A percentile compares a stretch with the other conserved stretches of the same genome.
Evolutionary conservation across 2,113 vertebrate genomes (phyloP).

Genomic region (Galbula dea): DNA sequence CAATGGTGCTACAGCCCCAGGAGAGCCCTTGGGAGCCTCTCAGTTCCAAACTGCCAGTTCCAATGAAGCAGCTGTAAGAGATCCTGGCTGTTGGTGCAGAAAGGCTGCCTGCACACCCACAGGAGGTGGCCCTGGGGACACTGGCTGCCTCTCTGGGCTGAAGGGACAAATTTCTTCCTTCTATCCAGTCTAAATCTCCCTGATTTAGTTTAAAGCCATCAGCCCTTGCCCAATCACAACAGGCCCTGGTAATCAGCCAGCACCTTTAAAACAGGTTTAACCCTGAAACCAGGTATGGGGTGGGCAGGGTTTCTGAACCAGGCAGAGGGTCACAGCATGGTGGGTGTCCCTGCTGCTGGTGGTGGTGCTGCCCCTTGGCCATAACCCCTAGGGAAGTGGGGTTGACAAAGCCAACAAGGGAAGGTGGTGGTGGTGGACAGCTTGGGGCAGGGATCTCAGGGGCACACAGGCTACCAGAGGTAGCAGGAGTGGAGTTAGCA

Average conservation of each 20-base stretch:
- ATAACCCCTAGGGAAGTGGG: neutral
- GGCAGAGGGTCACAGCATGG: neutral
- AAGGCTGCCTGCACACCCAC: accelerated
- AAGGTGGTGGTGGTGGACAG: neutral
- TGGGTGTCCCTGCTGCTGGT: neutral
- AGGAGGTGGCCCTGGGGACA: neutral
- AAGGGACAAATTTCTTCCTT: no score
- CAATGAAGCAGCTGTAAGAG: neutral
- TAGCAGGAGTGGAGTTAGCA: neutral
- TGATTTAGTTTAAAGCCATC: no score
- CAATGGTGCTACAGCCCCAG: neutral
- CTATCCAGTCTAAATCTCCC: no score
- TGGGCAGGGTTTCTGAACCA: neutral
- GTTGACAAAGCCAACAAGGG: neutral
- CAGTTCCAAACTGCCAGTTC: neutral
- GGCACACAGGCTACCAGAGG: neutral
- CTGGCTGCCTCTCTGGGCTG: neutral
- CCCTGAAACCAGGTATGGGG: neutral
- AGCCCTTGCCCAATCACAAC: no score
- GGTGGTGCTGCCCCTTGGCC: neutral
- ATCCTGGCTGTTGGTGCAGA: neutral
- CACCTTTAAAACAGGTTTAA: neutral
- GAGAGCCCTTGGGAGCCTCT: neutral
- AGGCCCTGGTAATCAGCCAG: no score
- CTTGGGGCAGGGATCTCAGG: neutral